Base-by-base conservation (phyloP, 2,888 invertebrate genomes). In the Oxyteleia sp. region DNA sequence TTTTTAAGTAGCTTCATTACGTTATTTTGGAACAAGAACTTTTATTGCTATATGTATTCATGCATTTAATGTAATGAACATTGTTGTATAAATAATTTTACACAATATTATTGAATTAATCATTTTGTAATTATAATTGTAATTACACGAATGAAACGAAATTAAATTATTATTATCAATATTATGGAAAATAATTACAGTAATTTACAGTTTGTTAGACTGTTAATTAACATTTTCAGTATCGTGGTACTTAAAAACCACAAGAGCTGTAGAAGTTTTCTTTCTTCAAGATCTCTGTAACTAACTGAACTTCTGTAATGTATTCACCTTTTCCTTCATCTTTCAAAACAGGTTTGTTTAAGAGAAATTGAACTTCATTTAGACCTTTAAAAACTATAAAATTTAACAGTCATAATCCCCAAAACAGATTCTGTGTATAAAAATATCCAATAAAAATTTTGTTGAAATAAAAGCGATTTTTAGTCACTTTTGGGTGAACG, bases 301-400 rank as follows among this genome's bases (percentile, higher is more conserved):
- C 55, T 55, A 68, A 53, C 55, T 32, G 16, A 55, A 55, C 68
- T 68, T 55, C 26, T 55, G 45, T 55, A 68, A 68, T 68, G 55
- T 68, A 68, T 68, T 68, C 55, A 69, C 55, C 23, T 55, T 51
- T 41, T 41, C 32, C 51, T 53, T 41, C 41, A 49, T 64, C 64
- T 64, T 64, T 49, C 23, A 64, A 64, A 49, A 64, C 49, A 64
- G 49, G 49, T 64, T 49, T 47, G 5, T 49, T 64, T 23, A 49
- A 35, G 49, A 35, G 64, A 64, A 64, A 38, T 49, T 35, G 49
- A 49, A 64, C 32, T 51, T 66, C 38, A 53, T 53, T 66, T 49
- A 51, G 26, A 66, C 66, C 51, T 51, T 51, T 38, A 23, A 26
- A 38, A 51, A 38, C 47, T 49, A 35, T 49, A 49, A 49, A 47